Evolutionary conservation across 92 coral and sea anemone species (phyloP).

Genomic region (Epizoanthus ramosus): DNA sequence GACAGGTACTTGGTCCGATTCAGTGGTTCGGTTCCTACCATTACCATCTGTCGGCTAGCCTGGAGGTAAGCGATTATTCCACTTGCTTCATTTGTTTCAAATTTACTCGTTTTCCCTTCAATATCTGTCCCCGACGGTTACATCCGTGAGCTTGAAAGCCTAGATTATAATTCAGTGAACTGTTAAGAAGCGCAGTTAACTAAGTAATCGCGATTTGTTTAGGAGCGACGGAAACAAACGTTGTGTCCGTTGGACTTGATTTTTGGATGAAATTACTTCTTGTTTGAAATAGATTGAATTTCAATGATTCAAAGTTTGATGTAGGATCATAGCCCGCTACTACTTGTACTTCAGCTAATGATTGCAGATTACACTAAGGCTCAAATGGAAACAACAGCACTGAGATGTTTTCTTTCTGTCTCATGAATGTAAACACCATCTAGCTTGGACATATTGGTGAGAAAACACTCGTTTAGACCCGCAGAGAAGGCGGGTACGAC

Average conservation of each 20-base stretch:
- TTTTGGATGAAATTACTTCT: too few relatives aligned
- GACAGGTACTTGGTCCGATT: slow-evolving; percentile 13
- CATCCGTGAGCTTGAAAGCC: not conserved
- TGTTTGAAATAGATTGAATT: too few relatives aligned
- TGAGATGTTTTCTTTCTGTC: not conserved
- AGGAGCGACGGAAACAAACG: too few relatives aligned
- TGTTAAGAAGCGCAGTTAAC: not conserved
- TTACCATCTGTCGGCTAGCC: not conserved
- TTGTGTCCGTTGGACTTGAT: too few relatives aligned
- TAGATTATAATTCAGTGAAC: not conserved
- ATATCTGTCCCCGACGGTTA: not conserved
- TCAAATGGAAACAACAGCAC: too few relatives aligned
- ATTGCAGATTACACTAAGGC: too few relatives aligned
- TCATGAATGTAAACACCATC: not conserved
- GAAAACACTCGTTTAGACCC: not conserved
- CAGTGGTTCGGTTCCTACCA: slow-evolving; percentile 11
- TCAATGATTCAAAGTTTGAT: too few relatives aligned
- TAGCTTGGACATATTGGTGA: not conserved
- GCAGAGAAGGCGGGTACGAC: not conserved
- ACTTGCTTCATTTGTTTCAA: not conserved
- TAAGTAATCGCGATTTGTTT: not conserved
- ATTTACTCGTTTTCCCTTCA: not conserved
- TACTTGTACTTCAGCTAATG: too few relatives aligned
- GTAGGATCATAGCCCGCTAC: too few relatives aligned
- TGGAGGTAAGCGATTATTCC: slow-evolving; percentile 9